A percentile compares a stretch with the other conserved stretches of the same genome.
phyloP scores from a whole-genome alignment of 2,797 vertebrate genomes.

The Aselliscus stoliczkanus region DNA sequence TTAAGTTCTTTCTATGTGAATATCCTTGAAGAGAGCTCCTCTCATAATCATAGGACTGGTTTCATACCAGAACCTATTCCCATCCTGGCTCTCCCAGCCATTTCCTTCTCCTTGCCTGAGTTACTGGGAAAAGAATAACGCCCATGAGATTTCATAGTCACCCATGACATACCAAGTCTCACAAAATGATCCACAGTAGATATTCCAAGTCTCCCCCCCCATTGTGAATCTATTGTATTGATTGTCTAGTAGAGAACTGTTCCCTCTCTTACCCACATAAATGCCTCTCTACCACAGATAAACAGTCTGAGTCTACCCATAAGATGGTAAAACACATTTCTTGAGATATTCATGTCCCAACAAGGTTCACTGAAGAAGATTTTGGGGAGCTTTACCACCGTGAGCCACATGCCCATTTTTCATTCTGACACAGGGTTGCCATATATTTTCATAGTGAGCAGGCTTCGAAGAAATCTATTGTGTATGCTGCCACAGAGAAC shows the following conservation, averaged over 20 bases:
- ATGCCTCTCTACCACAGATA: background rate
- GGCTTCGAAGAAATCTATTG: background rate
- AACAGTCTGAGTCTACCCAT: background rate
- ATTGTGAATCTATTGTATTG: background rate
- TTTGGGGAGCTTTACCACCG: background rate
- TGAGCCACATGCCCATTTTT: background rate
- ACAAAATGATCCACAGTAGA: background rate
- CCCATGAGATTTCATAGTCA: background rate
- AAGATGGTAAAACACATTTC: background rate
- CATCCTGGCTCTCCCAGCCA: background rate
- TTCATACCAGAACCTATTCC: background rate
- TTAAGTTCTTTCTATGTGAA: background rate
- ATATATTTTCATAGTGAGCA: background rate
- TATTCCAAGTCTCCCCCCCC: background rate
- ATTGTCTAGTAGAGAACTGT: background rate
- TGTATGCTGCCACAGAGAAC: background rate
- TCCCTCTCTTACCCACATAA: background rate
- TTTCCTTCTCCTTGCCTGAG: background rate
- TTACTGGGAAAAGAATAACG: background rate
- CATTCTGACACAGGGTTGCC: background rate
- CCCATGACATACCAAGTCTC: background rate
- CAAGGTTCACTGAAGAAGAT: background rate
- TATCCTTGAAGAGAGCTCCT: background rate
- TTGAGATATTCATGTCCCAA: background rate
- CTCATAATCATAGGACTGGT: background rate